Base-by-base conservation (phyloP, 1,140 invertebrate species). In the Dinothrombium tinctorium region DNA sequence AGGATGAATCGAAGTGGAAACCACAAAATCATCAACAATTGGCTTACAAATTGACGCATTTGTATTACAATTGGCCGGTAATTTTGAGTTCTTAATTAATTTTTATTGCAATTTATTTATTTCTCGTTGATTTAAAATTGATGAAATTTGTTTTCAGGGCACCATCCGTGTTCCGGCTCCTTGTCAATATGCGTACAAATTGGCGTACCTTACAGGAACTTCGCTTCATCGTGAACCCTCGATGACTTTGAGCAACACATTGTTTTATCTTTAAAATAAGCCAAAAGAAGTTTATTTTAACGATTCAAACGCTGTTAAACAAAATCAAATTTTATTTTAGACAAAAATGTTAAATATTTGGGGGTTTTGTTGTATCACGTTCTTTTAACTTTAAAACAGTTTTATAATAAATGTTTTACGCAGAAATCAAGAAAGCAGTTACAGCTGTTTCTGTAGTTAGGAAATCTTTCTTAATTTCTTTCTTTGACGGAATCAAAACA, bases 161-260 rank as follows among this genome's bases (percentile, higher is more conserved):
- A 79, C 79, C 1, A 68, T 82, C 0, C 57, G 74, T 11, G 80
- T 86, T 0, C 81, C 81, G 0, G 76, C 80, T 0, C 76, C 77
- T 1, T 81, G 77, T 47, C 78, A 84, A 52, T 80, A 78, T 51
- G 76, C 81, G 3, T 79, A 86, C 48, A 84, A 84, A 55, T 51
- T 86, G 45, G 79, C 80, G 0, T 83, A 76, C 48, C 55, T 83
- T 0, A 69, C 76, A 5, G 72, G 75, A 0, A 72, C 80, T 48
- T 66, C 61, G 31, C 59, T 81, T 8, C 37, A 39, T 14, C 12
- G 23, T n/a, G 37, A 39, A 11, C 24, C 14, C 12, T 0, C n/a
- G 25, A 2, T 2, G 2, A n/a, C 9, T n/a, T 25, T 39, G 8
- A n/a, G 12, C 12, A 40, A 9, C 14, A 22, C 17, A 15, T 36